Percentiles rank a stretch among this genome's conserved stretches.
phyloP scores from a whole-genome alignment of 2,113 vertebrate species.

The Otolemur garnettii region DNA sequence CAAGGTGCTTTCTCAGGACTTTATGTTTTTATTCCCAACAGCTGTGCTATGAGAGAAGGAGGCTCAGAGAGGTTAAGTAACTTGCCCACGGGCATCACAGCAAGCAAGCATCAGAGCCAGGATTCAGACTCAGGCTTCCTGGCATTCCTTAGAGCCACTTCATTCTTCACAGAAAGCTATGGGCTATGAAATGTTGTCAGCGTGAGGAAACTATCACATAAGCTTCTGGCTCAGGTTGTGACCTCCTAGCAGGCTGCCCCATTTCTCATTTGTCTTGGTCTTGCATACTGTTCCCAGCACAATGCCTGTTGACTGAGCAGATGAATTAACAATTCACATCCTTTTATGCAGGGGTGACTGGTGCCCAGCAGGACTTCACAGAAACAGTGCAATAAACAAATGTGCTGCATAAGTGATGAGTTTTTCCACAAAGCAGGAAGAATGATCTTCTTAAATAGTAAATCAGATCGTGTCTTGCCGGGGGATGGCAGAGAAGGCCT shows the following conservation, averaged over 20 bases:
- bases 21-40: neutral
- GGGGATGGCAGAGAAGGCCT: neutral
- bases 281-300: neutral
- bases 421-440: constrained; percentile 32
- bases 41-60: neutral
- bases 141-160: neutral
- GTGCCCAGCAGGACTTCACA: neutral
- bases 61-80: neutral
- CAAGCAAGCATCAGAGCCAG: rapidly evolving
- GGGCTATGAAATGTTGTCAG: neutral
- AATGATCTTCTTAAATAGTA: neutral
- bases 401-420: neutral
- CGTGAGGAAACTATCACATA: neutral
- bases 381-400: neutral
- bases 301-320: neutral
- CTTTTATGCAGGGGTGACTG: neutral
- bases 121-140: neutral
- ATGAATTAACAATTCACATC: constrained; percentile 22
- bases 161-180: neutral
- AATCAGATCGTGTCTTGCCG: constrained; percentile 29
- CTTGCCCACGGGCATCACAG: neutral
- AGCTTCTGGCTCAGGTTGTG: neutral
- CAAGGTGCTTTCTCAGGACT: neutral
- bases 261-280: neutral
- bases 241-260: neutral